These are phyloP conservation scores for Strigamia maritima DNA, from an alignment of 2,888 invertebrate species.

Conservation along the genomic window DNA sequence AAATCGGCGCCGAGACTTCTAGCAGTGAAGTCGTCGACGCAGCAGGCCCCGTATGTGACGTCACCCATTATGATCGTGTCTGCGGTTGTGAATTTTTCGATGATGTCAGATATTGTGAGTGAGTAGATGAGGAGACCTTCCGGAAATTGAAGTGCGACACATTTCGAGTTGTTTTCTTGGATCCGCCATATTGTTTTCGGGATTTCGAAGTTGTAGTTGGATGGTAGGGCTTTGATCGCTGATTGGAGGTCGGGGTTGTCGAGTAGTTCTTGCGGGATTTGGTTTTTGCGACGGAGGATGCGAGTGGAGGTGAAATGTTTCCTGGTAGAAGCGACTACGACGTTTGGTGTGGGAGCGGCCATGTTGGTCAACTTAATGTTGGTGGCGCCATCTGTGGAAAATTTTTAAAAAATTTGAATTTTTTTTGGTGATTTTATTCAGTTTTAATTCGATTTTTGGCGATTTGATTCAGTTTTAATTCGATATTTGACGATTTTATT, in stretches of 20 bases:
- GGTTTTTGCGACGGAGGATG: conserved; percentile 56
- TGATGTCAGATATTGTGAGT: conserved; percentile 87
- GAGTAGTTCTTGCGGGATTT: conserved; percentile 74
- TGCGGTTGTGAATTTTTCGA: conserved; percentile 78
- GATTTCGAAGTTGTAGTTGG: conserved; percentile 97
- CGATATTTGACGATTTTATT: too few species aligned
- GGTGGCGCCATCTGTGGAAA: too few species aligned
- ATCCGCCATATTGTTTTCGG: conserved; percentile 97
- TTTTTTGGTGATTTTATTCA: too few species aligned
- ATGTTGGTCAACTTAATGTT: too few species aligned
- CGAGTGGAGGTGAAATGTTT: conserved; percentile 11
- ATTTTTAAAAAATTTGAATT: too few species aligned
- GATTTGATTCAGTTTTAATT: too few species aligned
- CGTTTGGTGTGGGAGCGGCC: conserved; percentile 60
- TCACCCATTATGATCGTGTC: conserved; percentile 97
- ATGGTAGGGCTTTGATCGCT: conserved; percentile 73
- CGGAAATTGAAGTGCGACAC: conserved; percentile 94
- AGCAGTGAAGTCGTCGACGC: conserved; percentile 95
- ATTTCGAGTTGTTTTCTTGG: conserved; percentile 72
- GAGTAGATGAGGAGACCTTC: conserved; percentile 92
- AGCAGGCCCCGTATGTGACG: conserved; percentile 98
- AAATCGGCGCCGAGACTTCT: conserved; percentile 83
- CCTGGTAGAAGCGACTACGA: conserved; percentile 26
- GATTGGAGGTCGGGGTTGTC: conserved; percentile 69
- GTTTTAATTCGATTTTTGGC: too few species aligned